Evolutionary conservation across 2,797 vertebrate species (phyloP), one percentile per base, ranked within the genome.

Genomic region (Notolepis coatsorum): DNA sequence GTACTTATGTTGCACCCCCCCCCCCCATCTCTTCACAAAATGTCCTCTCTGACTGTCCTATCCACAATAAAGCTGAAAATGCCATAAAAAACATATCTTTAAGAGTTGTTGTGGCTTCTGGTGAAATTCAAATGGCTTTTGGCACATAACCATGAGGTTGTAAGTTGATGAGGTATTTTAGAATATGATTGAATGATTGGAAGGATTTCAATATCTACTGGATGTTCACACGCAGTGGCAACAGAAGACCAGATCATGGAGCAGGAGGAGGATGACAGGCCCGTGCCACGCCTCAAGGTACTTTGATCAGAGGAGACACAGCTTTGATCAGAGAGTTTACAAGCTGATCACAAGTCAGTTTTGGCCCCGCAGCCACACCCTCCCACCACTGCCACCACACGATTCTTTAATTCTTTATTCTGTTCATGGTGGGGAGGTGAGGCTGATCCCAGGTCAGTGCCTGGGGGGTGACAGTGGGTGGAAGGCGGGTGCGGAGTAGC

Each of bases 401-500:
- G n/a, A n/a, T n/a, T n/a, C n/a, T n/a, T n/a, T n/a, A n/a, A n/a
- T n/a, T n/a, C n/a, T n/a, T n/a, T 7, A 1, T 47, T 68, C 57
- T 52, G 53, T 57, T 67, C 50, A 63, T 0, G 0, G 24, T 31
- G 25, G 52, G 56, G 33, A 47, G 41, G 65, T 8, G 3, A 20
- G 24, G 39, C 66, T 30, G 63, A 57, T 39, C 43, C 18, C 38
- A 24, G 67, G 55, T 39, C 24, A 30, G 60, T 53, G 64, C 77
- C 79, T 51, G 28, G 35, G 79, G 79, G 70, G 24, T 15, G 48
- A 77, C 46, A 65, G 73, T 21, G 54, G 72, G 60, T 51, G 58
- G 41, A 63, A 48, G 68, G 54, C 30, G 54, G 73, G 60, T 60
- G 68, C 78, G 75, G 15, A 71, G 65, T 68, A 71, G 75, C 78